Evolutionary conservation across 2,888 invertebrate species (phyloP), one percentile per base, ranked within the genome.

Genomic region (Drosophila macrospina): DNA sequence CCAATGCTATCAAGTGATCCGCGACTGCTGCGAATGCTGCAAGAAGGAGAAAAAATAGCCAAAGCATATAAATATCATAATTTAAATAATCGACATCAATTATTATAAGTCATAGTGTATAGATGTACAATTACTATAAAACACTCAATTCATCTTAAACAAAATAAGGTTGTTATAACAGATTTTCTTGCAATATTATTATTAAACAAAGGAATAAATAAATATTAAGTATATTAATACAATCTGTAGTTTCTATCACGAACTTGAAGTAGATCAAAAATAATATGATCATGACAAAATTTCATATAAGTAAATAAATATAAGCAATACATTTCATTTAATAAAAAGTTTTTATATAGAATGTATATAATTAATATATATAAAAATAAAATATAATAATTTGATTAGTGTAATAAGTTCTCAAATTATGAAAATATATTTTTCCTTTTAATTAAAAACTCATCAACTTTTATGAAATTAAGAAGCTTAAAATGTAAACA

Each of bases 1-100:
- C 92, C 91, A 72, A 92, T 90, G 74, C 92, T 92, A 54, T 92
- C 92, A 52, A 92, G 83, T 65, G 92, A 92, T 55, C 92, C 92
- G 60, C 91, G 91, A 86, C 92, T 92, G 74, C 90, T 92, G 69
- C 92, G 92, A 64, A 92, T 92, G 73, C 92, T 92, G 75, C 3
- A 75, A 81, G 0, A 5, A 1, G 30, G 2, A 30, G 11, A 6
- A 11, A 11, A 13, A 24, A 15, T 2, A 13, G 6, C 13, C 11
- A 24, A 30, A 7, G 7, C 0, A 26, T 3, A 6, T 8, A 7
- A 28, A 28, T 36, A n/a, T 20, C 3, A 1, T 13, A 1, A 10
- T 6, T 20, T 8, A 41, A 41, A 16, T 16, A 20, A 10, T 3
- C 10, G 4, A 3, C 20, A 10, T 41, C 15, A 41, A 41, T 13